Evolutionary conservation across 1,140 invertebrate species (phyloP).

Genomic region (Elymnias hypermnestra): DNA sequence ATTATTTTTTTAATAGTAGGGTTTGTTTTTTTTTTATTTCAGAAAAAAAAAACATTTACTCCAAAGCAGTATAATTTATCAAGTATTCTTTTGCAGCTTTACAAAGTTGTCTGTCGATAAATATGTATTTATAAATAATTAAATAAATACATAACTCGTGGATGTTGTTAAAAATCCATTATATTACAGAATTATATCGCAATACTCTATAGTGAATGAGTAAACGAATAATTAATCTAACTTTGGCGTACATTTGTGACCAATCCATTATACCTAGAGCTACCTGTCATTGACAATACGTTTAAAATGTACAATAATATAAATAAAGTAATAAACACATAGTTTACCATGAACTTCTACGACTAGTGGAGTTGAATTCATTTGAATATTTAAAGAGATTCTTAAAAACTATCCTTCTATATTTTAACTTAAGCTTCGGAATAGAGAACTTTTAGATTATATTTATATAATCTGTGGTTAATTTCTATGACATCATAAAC

Average conservation of each 20-base stretch:
- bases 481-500: too few species aligned
- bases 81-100: too few species aligned
- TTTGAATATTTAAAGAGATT: conserved; percentile 28
- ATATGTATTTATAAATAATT: background rate
- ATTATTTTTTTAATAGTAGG: background rate
- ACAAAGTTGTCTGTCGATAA: background rate
- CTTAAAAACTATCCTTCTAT: conserved; percentile 27
- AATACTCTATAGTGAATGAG: conserved; percentile 16
- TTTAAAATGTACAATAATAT: conserved; percentile 1
- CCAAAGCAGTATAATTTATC: too few species aligned
- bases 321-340: conserved; percentile 7
- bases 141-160: conserved; percentile 13
- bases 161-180: conserved; percentile 4
- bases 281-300: conserved; percentile 8
- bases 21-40: too few species aligned
- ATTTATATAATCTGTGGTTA: too few species aligned
- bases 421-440: too few species aligned
- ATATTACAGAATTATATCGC: conserved; percentile 9
- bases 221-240: conserved; percentile 31
- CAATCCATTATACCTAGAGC: conserved; percentile 28
- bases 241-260: conserved; percentile 61
- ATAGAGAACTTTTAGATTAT: too few species aligned
- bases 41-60: too few species aligned
- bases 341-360: conserved; percentile 16
- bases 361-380: conserved; percentile 34